Base-by-base conservation (phyloP, 2,113 vertebrate species). In the Microcebus tavaratra region DNA sequence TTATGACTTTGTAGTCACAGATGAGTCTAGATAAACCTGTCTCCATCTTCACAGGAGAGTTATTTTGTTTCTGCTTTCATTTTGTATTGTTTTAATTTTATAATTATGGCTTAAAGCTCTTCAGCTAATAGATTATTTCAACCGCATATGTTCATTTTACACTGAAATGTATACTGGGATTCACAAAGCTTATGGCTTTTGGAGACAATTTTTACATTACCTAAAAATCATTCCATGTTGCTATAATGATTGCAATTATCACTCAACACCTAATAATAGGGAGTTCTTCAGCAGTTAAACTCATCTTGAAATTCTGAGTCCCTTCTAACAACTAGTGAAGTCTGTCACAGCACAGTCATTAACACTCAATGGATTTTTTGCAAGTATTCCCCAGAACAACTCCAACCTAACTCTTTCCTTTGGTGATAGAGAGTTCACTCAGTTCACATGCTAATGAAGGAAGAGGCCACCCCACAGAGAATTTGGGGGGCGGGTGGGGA, bases 241-340 rank as follows among this genome's bases (percentile, higher is more conserved):
- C 92, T 76, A 78, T 95, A 95, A 97, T 97, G 36, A 96, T 90
- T 81, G 4, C 93, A 72, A 97, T 92, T 84, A 76, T 80, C 70
- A 83, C 18, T 95, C 59, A 88, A 18, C 45, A 84, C 29, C n/a
- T 83, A 92, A 45, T 92, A 79, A 90, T 50, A 31, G 50, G 11
- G 45, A 84, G 10, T 72, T 96, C 53, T 82, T 81, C 57, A 79
- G 8, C 57, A 96, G 59, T 80, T 85, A 57, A 3, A 53, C 20
- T 61, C 88, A 84, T 76, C 53, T 87, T 94, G 20, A 96, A 84
- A 92, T 81, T 90, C 23, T 73, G 78, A 84, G 8, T 90, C 27
- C 6, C 50, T 48, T 79, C n/a, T 79, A 90, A 68, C 29, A 75
- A 48, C 27, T 2, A 1, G 72, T 90, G 50, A 78, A 55, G 57